Conservation (phyloP, 2,888 invertebrate species). For the Sisyra nigra region DNA sequence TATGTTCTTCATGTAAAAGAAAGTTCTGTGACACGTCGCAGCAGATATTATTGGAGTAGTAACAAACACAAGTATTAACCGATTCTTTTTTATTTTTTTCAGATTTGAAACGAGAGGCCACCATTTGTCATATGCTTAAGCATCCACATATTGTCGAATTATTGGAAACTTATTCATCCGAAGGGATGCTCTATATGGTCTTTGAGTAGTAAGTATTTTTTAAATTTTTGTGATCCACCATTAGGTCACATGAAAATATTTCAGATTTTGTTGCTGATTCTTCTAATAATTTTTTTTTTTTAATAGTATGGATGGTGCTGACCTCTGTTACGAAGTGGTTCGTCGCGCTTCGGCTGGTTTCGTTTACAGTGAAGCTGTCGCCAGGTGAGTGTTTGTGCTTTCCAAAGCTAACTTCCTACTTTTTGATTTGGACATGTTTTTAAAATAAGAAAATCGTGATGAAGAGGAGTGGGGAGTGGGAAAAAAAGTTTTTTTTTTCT, state of each 20-base stretch:
- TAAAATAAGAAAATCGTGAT: background rate
- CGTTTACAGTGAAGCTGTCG: slow-evolving; percentile 98
- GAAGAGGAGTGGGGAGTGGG: background rate
- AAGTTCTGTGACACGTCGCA: no score
- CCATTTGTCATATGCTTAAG: slow-evolving; percentile 97
- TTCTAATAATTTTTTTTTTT: background rate
- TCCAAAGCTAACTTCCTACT: background rate
- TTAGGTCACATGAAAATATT: no score
- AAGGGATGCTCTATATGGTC: slow-evolving; percentile 98
- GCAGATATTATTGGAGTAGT: no score
- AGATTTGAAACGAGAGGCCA: slow-evolving; percentile 97
- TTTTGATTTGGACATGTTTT: background rate
- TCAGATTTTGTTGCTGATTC: no score
- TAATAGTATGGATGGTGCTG: slow-evolving; percentile 95
- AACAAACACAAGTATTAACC: no score
- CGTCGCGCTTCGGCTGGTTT: slow-evolving; percentile 91
- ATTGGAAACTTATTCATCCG: slow-evolving; percentile 94
- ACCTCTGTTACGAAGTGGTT: slow-evolving; percentile 96
- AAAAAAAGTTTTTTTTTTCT: background rate
- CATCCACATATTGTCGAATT: slow-evolving; percentile 98
- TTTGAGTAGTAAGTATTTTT: slow-evolving; percentile 86
- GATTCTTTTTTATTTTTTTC: slow-evolving; percentile 25
- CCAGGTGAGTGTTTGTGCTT: slow-evolving; percentile 52
- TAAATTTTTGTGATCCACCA: background rate
- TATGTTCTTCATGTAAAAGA: no score